These are phyloP conservation scores for Pseudotriccus pelzelni DNA, from an alignment of 2,797 vertebrate species.

Conservation along the genomic window DNA sequence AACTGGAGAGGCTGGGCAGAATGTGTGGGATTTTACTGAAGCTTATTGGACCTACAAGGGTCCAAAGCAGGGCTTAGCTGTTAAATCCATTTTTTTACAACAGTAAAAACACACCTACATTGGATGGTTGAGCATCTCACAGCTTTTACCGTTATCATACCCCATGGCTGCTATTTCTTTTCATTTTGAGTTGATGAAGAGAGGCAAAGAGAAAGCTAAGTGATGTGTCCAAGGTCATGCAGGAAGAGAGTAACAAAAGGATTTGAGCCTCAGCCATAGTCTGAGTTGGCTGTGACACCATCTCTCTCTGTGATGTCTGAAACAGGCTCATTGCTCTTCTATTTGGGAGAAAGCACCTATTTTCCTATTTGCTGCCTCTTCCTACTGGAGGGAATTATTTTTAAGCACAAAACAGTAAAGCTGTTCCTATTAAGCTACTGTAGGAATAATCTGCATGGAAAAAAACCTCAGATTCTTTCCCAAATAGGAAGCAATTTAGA, in stretches of 20 bases:
- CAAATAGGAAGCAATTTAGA: slow-evolving; percentile 66
- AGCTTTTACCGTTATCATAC: background rate
- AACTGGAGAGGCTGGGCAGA: background rate
- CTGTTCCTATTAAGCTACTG: background rate
- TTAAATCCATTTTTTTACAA: background rate
- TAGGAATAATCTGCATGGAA: slow-evolving; percentile 20
- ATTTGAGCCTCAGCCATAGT: background rate
- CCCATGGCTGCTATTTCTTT: background rate
- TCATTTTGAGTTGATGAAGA: background rate
- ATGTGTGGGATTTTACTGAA: background rate
- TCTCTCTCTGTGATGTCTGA: background rate
- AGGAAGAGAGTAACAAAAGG: background rate
- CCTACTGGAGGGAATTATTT: background rate
- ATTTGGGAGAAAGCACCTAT: background rate
- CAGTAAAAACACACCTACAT: background rate
- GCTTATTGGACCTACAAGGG: background rate
- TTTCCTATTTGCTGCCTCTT: slow-evolving; percentile 10
- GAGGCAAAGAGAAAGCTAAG: background rate
- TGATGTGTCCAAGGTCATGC: background rate
- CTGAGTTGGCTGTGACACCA: background rate
- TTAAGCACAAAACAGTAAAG: background rate
- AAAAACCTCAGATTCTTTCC: slow-evolving; percentile 34
- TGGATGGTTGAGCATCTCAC: background rate
- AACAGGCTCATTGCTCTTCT: background rate
- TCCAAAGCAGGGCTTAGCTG: background rate